phyloP scores from a whole-genome alignment of 2,113 vertebrate species.

The Spermophilus dauricus region DNA sequence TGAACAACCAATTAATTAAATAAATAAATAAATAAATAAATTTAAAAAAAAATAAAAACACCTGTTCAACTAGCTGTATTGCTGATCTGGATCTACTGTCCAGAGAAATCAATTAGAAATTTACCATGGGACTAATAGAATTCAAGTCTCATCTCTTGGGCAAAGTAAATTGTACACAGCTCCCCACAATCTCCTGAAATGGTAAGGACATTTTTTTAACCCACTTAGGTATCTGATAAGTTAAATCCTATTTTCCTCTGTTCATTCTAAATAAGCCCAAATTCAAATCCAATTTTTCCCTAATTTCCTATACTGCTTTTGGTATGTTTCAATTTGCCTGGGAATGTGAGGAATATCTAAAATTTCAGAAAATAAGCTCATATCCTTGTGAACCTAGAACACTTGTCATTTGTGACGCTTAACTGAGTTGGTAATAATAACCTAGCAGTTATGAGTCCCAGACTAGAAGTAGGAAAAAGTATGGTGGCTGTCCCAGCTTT shows the following conservation, averaged over 20 bases:
- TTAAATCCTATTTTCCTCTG: not conserved
- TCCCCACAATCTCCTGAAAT: not conserved
- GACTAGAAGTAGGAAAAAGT: not conserved
- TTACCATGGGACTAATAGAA: not conserved
- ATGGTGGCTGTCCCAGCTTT: not conserved
- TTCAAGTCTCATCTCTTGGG: not conserved
- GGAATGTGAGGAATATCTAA: not conserved
- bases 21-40: too few relatives aligned
- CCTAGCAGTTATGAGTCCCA: not conserved
- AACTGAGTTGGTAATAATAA: not conserved
- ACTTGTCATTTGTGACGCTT: not conserved
- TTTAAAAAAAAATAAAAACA: too few relatives aligned
- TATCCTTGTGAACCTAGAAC: not conserved
- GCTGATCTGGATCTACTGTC: not conserved
- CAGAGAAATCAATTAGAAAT: not conserved
- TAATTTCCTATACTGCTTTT: not conserved
- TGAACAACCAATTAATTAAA: too few relatives aligned
- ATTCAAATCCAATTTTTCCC: not conserved
- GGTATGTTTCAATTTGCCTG: not conserved
- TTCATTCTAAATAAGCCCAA: not conserved
- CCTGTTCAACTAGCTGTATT: not conserved
- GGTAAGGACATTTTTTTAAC: not conserved
- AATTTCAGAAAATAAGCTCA: not conserved
- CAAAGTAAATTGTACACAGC: slow-evolving; percentile 15
- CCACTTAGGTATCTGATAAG: not conserved